phyloP scores from a whole-genome alignment of 2,797 vertebrate species.

The Anabas testudineus region DNA sequence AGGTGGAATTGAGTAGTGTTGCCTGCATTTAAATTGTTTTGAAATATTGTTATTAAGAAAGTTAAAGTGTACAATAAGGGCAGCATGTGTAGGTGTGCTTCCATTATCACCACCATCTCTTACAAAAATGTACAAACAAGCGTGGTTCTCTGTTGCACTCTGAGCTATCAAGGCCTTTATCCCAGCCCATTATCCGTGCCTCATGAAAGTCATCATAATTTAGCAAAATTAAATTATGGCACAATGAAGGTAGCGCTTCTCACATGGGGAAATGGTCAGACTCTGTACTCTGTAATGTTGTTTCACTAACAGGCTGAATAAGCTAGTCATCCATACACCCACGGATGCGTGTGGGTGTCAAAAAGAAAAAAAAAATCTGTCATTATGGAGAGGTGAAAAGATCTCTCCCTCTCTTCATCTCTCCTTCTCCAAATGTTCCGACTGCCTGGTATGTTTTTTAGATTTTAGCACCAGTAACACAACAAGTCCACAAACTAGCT shows the following conservation, averaged over 20 bases:
- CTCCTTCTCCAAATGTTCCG: constrained; percentile 67
- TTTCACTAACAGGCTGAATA: constrained; percentile 69
- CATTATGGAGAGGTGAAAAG: constrained; percentile 73
- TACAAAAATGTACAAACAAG: constrained; percentile 28
- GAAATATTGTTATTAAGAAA: constrained; percentile 24
- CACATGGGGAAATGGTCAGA: constrained; percentile 38
- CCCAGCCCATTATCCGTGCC: constrained; percentile 21
- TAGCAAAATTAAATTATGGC: constrained; percentile 32
- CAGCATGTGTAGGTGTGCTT: constrained; percentile 32
- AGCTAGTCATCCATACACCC: constrained; percentile 73
- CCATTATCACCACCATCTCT: constrained; percentile 17
- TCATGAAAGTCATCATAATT: constrained; percentile 25
- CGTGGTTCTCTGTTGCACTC: constrained; percentile 7
- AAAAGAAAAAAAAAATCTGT: constrained; percentile 56
- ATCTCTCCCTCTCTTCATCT: constrained; percentile 46
- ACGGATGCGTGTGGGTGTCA: constrained; percentile 72
- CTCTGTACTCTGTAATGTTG: constrained; percentile 41
- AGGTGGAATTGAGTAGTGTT: constrained; percentile 4
- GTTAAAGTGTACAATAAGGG: constrained; percentile 37
- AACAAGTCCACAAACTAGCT: constrained; percentile 8
- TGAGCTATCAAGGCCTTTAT: constrained; percentile 29
- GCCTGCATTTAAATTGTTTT: constrained; percentile 13
- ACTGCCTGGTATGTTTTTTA: constrained; percentile 23
- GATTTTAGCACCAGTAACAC: constrained; percentile 1
- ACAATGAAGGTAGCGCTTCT: constrained; percentile 29